Evolutionary conservation across 2,113 vertebrate genomes (phyloP), one percentile per base, ranked within the genome.

Genomic region (Passer domesticus): DNA sequence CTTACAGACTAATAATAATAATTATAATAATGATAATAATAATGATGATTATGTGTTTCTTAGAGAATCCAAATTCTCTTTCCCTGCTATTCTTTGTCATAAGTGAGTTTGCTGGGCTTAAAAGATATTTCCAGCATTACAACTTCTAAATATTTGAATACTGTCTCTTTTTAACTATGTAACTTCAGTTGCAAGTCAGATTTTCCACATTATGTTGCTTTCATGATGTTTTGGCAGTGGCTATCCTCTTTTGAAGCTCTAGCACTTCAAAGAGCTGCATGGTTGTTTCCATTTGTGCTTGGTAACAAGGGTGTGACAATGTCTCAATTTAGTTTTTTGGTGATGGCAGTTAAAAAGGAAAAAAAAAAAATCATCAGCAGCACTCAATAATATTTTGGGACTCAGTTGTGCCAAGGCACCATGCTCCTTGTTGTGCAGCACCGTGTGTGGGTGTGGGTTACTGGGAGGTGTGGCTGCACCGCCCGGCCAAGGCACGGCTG

Each of bases 391-490:
- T 46, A 19, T 66, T 88, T 77, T 55, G 55, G 43, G 43, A 31
- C 16, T 23, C 52, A 4, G 7, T 39, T 86, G 11, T 90, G 75
- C 21, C 49, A 13, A 35, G 35, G 16, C 47, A 10, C 25, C 18
- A 2, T n/a, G 25, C 76, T 66, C 22, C 28, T 44, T 55, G 49
- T 59, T 50, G 20, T 10, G 0, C 2, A 27, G 67, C 53, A 16
- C 5, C 1, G 3, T 5, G 14, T 2, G 0, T 6, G 10, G 52
- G 53, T 55, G 39, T 37, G 10, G 1, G 35, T 58, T 74, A 22
- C 43, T 31, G 33, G 56, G 25, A 25, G 50, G 24, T 27, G 49
- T 1, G 17, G 47, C 50, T 23, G 68, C 75, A 21, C 12, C 58
- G 18, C 72, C 62, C 27, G 6, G 30, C 0, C 2, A 28, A 72